These are phyloP conservation scores for Oxyteleia sp. DNA, from an alignment of 2,888 invertebrate genomes.

Conservation along the genomic window DNA sequence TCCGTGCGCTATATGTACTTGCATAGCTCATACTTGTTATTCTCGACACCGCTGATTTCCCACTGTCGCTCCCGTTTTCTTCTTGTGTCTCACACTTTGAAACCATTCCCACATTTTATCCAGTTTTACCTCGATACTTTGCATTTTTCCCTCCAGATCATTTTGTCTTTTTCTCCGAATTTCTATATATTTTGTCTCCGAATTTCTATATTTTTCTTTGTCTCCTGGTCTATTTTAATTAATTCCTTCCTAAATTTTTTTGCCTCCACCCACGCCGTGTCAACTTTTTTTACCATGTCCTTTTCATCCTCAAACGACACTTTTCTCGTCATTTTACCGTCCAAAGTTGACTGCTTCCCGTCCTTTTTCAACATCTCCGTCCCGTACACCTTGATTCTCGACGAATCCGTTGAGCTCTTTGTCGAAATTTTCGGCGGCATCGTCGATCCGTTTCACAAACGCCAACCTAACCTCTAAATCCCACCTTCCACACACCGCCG, in stretches of 20 bases:
- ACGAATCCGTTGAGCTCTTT: neutral
- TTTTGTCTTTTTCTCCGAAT: constrained; percentile 8
- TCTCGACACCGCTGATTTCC: neutral
- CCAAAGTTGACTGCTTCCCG: constrained; percentile 1
- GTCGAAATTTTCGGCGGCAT: neutral
- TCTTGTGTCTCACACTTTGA: neutral
- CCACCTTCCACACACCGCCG: neutral
- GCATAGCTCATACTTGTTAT: neutral
- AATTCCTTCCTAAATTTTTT: neutral
- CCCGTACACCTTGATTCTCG: neutral
- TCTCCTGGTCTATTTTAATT: neutral
- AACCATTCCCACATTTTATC: neutral
- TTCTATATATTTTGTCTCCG: constrained; percentile 1
- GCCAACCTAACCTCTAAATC: neutral
- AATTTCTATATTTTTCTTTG: neutral
- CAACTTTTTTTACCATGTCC: neutral
- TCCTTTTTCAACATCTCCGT: neutral
- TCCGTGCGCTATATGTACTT: neutral
- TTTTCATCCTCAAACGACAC: neutral
- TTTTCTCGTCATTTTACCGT: neutral
- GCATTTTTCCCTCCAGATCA: neutral
- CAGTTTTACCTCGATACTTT: neutral
- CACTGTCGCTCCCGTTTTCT: neutral
- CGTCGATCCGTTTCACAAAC: neutral
- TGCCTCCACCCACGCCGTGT: neutral